Percentiles rank a stretch among this genome's conserved stretches.
Conservation (phyloP, 2,797 vertebrate species). For the Rhyacichthys aspro region DNA sequence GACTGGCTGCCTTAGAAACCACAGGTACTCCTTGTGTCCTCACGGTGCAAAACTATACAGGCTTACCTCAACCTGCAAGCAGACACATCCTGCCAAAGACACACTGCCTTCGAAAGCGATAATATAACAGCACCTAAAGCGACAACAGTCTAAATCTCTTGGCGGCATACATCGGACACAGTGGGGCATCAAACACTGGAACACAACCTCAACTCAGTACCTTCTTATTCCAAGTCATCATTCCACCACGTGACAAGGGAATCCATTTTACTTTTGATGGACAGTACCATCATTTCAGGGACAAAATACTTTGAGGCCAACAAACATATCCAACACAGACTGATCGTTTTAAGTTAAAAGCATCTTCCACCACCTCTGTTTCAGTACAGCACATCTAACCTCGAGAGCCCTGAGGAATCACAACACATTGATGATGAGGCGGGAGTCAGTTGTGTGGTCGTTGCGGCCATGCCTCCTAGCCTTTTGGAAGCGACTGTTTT, state of each 20-base stretch:
- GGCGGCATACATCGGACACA: slow-evolving; percentile 75
- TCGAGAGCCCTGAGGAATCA: slow-evolving; percentile 71
- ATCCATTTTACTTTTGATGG: slow-evolving; percentile 61
- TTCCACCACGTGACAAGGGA: slow-evolving; percentile 64
- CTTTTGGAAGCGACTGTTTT: slow-evolving; percentile 65
- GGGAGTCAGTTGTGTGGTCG: slow-evolving; percentile 62
- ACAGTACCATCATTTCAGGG: slow-evolving; percentile 60
- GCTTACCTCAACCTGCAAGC: slow-evolving; percentile 58
- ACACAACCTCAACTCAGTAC: slow-evolving; percentile 75
- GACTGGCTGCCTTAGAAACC: slow-evolving; percentile 51
- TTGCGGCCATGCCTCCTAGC: slow-evolving; percentile 65
- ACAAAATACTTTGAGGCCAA: slow-evolving; percentile 64
- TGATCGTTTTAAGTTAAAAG: slow-evolving; percentile 60
- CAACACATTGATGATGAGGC: slow-evolving; percentile 69
- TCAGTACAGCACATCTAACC: slow-evolving; percentile 69
- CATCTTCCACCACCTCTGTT: slow-evolving; percentile 57
- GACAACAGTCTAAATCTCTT: slow-evolving; percentile 52
- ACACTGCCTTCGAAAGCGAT: slow-evolving; percentile 54
- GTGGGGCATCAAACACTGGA: slow-evolving; percentile 73
- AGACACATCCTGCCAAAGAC: slow-evolving; percentile 57
- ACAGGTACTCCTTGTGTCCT: slow-evolving; percentile 79
- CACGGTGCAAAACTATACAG: slow-evolving; percentile 71
- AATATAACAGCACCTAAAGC: slow-evolving; percentile 67
- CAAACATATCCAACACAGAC: slow-evolving; percentile 74
- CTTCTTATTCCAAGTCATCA: slow-evolving; percentile 68